phyloP scores from a whole-genome alignment of 2,888 invertebrate species.

The Neria commutata region DNA sequence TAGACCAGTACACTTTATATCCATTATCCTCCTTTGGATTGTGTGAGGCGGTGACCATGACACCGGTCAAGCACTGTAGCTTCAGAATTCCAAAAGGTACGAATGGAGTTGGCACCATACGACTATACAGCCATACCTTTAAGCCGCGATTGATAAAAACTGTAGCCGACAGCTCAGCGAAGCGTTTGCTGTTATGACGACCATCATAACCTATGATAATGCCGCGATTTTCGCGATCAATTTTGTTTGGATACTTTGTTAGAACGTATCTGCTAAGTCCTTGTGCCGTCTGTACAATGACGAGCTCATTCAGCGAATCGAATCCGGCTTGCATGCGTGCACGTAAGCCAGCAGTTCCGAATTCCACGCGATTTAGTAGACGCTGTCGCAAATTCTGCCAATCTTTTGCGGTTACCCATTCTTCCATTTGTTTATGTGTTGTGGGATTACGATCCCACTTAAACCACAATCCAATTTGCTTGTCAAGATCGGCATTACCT shows the following conservation, averaged over 20 bases:
- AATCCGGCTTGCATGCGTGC: slow-evolving; percentile 94
- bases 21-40: slow-evolving; percentile 96
- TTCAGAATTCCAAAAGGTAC: slow-evolving; percentile 84
- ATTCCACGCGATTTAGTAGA: slow-evolving; percentile 75
- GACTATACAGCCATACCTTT: slow-evolving; percentile 80
- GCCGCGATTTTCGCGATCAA: slow-evolving; percentile 68
- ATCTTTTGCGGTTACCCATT: slow-evolving; percentile 66
- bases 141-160: slow-evolving; percentile 79
- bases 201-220: slow-evolving; percentile 93
- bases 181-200: slow-evolving; percentile 88
- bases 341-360: slow-evolving; percentile 93
- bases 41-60: slow-evolving; percentile 96
- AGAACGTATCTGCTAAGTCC: slow-evolving; percentile 81
- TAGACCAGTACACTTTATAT: slow-evolving; percentile 96
- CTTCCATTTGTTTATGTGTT: slow-evolving; percentile 69
- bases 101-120: slow-evolving; percentile 89
- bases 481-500: slow-evolving; percentile 64
- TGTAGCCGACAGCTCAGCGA: slow-evolving; percentile 76
- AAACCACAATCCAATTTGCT: slow-evolving; percentile 75
- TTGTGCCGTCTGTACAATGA: slow-evolving; percentile 93
- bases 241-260: slow-evolving; percentile 64
- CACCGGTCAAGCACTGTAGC: slow-evolving; percentile 79
- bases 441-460: slow-evolving; percentile 75
- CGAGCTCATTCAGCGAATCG: slow-evolving; percentile 94
- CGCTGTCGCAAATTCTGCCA: slow-evolving; percentile 66